phyloP scores from a whole-genome alignment of 2,888 invertebrate species.

The Barypeithes pellucidus region DNA sequence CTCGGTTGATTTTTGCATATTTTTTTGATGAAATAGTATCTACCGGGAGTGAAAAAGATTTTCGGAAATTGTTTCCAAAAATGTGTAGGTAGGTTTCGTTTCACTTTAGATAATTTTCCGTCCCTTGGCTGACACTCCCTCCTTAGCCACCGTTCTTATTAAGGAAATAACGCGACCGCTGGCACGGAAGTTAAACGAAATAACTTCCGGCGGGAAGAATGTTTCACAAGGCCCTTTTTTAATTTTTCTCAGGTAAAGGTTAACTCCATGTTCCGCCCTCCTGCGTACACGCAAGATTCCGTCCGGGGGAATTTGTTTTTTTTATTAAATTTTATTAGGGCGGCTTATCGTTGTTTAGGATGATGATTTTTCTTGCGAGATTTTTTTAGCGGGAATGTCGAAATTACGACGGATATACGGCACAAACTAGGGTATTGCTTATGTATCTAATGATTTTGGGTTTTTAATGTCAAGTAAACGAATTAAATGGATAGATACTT shows the following conservation, averaged over 20 bases:
- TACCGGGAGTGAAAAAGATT: too few relatives aligned
- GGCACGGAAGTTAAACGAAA: constrained; percentile 17
- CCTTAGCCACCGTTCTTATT: constrained; percentile 3
- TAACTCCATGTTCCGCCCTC: constrained; percentile 9
- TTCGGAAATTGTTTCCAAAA: too few relatives aligned
- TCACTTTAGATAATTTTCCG: neutral
- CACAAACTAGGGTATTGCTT: too few relatives aligned
- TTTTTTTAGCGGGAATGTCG: neutral
- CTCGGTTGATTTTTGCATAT: too few relatives aligned
- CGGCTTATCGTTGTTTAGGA: neutral
- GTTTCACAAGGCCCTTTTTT: constrained; percentile 12
- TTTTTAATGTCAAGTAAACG: too few relatives aligned
- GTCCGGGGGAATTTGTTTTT: neutral
- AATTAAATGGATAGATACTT: too few relatives aligned
- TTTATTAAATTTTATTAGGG: constrained; percentile 15
- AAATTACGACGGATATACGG: too few relatives aligned
- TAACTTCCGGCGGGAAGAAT: constrained; percentile 21
- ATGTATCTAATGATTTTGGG: too few relatives aligned
- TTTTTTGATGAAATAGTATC: too few relatives aligned
- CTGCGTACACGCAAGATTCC: constrained; percentile 11
- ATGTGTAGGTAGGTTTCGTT: too few relatives aligned
- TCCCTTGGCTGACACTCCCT: neutral
- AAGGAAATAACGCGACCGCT: constrained; percentile 21
- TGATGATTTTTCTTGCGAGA: neutral
- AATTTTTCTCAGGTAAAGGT: constrained; percentile 21